Base-by-base conservation (phyloP, 2,888 invertebrate species). In the Crocallis elinguaria region DNA sequence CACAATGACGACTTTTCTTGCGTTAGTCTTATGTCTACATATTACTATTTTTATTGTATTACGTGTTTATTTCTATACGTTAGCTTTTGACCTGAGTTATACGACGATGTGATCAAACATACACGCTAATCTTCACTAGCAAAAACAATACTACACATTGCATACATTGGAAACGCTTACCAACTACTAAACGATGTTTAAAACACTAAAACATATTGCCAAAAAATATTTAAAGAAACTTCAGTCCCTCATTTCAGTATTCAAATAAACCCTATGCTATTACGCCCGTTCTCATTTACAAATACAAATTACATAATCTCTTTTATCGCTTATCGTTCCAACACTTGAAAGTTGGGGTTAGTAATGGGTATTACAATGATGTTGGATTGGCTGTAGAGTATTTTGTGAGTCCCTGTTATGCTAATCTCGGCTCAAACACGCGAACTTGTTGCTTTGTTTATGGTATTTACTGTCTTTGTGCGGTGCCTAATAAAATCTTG, bases 391-490 rank as follows among this genome's bases (percentile, higher is more conserved):
- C 69, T 55, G 43, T 12, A 12, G 23, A 53, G 50, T 49, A 51
- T 55, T 84, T 86, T 78, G 75, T 76, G 73, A 77, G 71, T 74
- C 72, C 60, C 69, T 66, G 77, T 82, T 83, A 85, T 81, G 82
- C 70, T 87, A 84, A 86, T 86, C 77, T 77, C 64, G 53, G 63
- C 19, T 62, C 52, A 42, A 19, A 56, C 90, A 90, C 88, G 90
- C 89, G 38, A 90, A 90, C 90, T 83, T 90, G 90, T 90, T 90
- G 90, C 83, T 60, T 66, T 60, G 65, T 69, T 66, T 66, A 62
- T 60, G 55, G 48, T 59, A 67, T 52, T 60, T 54, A 46, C 56
- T 58, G 58, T 57, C 56, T 57, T 43, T 39, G 17, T 7, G 23
- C n/a, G 12, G 35, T 38, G 38, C 38, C 25, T 44, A 29, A 19